phyloP scores from a whole-genome alignment of 2,888 invertebrate species.

The Rhogogaster chlorosoma region DNA sequence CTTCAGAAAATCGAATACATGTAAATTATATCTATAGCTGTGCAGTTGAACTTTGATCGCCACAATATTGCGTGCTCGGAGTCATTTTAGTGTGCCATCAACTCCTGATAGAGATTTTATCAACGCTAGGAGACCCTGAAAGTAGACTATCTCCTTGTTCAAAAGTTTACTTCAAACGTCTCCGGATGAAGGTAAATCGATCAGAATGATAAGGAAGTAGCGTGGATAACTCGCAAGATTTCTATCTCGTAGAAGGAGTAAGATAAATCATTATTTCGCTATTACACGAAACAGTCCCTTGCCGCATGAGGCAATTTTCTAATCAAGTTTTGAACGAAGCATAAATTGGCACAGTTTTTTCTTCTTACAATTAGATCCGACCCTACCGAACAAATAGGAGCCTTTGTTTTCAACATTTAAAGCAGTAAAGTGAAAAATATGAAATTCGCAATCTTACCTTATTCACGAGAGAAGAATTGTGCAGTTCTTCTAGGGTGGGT shows the following conservation, averaged over 20 bases:
- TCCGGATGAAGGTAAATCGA: background rate
- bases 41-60: background rate
- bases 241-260: slow-evolving; percentile 26
- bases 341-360: slow-evolving; percentile 22
- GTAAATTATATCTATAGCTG: background rate
- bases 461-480: slow-evolving; percentile 89
- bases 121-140: background rate
- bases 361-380: background rate
- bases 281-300: slow-evolving; percentile 38
- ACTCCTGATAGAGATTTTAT: slow-evolving; percentile 12
- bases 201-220: background rate
- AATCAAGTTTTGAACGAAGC: slow-evolving; percentile 46
- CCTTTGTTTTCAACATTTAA: background rate
- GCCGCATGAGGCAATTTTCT: slow-evolving; percentile 31
- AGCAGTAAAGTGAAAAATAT: background rate
- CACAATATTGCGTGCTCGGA: slow-evolving; percentile 13
- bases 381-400: background rate
- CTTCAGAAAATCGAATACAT: background rate
- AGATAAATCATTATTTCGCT: slow-evolving; percentile 26
- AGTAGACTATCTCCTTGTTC: background rate
- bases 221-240: slow-evolving; percentile 28
- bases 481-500: slow-evolving; percentile 93
- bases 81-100: background rate
- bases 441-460: slow-evolving; percentile 82
- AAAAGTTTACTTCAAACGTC: background rate